Evolutionary conservation across 64 coral and sea anemone genomes (phyloP).

Genomic region (Actinia equina): DNA sequence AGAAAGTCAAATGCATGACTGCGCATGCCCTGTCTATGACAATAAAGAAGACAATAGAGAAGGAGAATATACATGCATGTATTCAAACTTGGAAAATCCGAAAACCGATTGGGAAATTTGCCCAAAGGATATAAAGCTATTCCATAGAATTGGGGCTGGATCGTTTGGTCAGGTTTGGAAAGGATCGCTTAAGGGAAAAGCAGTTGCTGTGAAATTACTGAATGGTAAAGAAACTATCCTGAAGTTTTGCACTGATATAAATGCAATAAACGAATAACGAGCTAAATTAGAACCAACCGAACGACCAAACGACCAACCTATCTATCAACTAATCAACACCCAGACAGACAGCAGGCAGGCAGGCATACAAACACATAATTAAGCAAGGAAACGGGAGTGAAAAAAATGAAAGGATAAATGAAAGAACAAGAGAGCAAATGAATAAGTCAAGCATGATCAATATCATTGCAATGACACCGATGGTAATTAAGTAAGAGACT

Average conservation of each 20-base stretch:
- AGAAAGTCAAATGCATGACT: background rate
- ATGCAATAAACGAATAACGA: too few relatives aligned
- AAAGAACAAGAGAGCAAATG: too few relatives aligned
- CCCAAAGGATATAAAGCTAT: background rate
- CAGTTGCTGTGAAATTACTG: conserved; percentile 12
- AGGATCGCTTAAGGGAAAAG: background rate
- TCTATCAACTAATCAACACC: too few relatives aligned
- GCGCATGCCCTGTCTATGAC: background rate
- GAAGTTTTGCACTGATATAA: background rate
- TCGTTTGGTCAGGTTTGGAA: conserved; percentile 26
- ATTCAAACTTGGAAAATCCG: background rate
- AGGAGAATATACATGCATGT: background rate
- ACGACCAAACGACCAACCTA: too few relatives aligned
- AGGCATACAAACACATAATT: too few relatives aligned
- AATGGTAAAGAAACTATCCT: background rate
- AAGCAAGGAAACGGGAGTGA: too few relatives aligned
- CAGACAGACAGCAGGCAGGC: too few relatives aligned
- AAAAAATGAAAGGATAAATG: too few relatives aligned
- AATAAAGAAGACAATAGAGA: background rate
- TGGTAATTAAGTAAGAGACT: too few relatives aligned
- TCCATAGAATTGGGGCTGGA: background rate
- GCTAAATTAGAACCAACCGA: too few relatives aligned
- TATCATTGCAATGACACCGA: too few relatives aligned
- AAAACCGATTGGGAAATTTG: background rate
- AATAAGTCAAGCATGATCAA: too few relatives aligned